These are phyloP conservation scores for Sinopyrophorus schimmeli DNA, from an alignment of 2,888 invertebrate species.

Conservation along the genomic window DNA sequence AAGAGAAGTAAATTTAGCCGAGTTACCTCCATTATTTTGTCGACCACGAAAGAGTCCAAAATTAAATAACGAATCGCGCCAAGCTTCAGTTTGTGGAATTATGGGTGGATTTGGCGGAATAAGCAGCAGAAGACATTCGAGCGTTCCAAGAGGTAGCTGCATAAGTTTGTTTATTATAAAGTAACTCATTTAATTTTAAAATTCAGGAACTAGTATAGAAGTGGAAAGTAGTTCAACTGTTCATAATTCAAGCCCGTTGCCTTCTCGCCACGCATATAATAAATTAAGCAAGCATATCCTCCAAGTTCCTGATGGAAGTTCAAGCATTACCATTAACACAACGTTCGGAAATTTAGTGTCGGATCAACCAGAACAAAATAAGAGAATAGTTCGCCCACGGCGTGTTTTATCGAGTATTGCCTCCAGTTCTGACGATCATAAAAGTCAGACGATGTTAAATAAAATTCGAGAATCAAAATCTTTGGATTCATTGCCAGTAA, in stretches of 20 bases:
- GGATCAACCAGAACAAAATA: conserved; percentile 42
- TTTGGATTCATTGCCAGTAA: conserved; percentile 64
- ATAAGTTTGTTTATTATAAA: not conserved
- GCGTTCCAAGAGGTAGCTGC: conserved; percentile 60
- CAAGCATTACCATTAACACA: conserved; percentile 57
- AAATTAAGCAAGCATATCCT: conserved; percentile 57
- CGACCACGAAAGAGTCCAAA: conserved; percentile 80
- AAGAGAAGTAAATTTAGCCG: conserved; percentile 71
- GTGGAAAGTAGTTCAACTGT: conserved; percentile 61
- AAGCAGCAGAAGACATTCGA: conserved; percentile 68
- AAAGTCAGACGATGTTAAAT: conserved; percentile 47
- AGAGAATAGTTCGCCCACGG: conserved; percentile 49
- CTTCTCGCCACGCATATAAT: conserved; percentile 43
- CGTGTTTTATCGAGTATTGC: conserved; percentile 69
- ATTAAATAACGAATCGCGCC: conserved; percentile 74
- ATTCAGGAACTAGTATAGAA: conserved; percentile 56
- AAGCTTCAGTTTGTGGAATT: conserved; percentile 71
- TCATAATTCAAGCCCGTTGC: conserved; percentile 59
- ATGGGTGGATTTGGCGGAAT: conserved; percentile 52
- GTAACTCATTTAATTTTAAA: not conserved
- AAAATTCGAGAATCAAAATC: conserved; percentile 66
- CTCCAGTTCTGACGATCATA: conserved; percentile 63
- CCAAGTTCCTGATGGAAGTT: conserved; percentile 58
- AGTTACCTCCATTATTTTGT: conserved; percentile 80
- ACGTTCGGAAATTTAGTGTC: conserved; percentile 51